Evolutionary conservation across 2,797 vertebrate species (phyloP).

Genomic region (Heterohyrax brucei): DNA sequence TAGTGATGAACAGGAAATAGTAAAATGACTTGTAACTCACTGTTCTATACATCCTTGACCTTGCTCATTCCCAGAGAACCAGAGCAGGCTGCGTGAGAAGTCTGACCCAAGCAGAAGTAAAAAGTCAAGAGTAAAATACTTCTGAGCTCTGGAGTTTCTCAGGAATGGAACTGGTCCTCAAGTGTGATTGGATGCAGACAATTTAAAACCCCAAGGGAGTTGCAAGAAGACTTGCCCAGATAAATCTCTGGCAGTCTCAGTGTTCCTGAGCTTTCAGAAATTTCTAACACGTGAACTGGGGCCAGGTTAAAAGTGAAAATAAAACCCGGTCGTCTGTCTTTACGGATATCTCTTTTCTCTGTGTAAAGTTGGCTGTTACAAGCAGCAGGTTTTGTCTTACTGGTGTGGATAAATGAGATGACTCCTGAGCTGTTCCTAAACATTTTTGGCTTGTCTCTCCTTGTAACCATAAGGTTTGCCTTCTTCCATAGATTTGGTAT

Average conservation of each 20-base stretch:
- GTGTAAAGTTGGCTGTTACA: background rate
- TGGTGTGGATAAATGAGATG: background rate
- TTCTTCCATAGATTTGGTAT: slow-evolving; percentile 6
- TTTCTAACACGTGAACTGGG: background rate
- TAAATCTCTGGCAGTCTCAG: background rate
- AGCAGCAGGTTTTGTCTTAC: background rate
- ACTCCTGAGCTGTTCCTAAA: slow-evolving; percentile 60
- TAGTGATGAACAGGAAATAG: background rate
- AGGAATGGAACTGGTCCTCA: background rate
- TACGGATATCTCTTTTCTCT: background rate
- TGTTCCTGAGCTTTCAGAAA: background rate
- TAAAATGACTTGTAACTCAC: background rate
- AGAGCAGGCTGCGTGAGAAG: background rate
- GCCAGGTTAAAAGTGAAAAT: background rate
- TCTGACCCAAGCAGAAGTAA: background rate
- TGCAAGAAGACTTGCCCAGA: background rate
- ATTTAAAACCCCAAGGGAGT: background rate
- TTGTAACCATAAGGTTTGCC: background rate
- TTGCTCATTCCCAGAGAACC: too few species aligned
- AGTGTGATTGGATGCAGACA: fast-evolving
- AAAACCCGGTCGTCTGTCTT: background rate
- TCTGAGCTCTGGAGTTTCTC: background rate
- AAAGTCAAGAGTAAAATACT: background rate
- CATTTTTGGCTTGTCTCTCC: background rate
- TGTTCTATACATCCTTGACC: background rate